Conservation (phyloP, 1,140 invertebrate species). For the Thaumetopoea pityocampa region DNA sequence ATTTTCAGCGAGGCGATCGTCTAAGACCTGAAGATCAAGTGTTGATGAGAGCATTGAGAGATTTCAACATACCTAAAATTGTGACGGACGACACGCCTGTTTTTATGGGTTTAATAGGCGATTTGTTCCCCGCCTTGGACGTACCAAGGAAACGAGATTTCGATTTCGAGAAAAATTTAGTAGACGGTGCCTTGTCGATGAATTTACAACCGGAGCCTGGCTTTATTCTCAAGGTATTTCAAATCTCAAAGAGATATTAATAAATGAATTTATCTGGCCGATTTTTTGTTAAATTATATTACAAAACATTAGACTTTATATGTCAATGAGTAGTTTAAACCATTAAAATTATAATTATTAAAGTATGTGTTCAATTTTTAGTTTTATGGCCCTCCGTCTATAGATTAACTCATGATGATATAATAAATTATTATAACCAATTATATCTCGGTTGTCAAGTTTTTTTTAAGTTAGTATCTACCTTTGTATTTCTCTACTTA, state of each 20-base stretch:
- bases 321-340: too few relatives aligned
- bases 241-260: too few relatives aligned
- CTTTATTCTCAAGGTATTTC: slow-evolving; percentile 89
- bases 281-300: too few relatives aligned
- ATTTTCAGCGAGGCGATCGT: slow-evolving; percentile 78
- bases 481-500: not conserved
- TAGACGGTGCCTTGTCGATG: slow-evolving; percentile 86
- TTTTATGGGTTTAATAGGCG: slow-evolving; percentile 94
- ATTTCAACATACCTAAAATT: slow-evolving; percentile 96
- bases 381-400: too few relatives aligned
- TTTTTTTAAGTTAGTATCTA: too few relatives aligned
- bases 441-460: too few relatives aligned
- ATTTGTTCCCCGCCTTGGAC: slow-evolving; percentile 92
- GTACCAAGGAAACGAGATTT: slow-evolving; percentile 89
- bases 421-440: too few relatives aligned
- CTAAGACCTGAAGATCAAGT: slow-evolving; percentile 86
- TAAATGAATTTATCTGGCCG: too few relatives aligned
- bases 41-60: slow-evolving; percentile 89
- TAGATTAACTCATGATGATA: too few relatives aligned
- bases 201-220: slow-evolving; percentile 94
- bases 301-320: too few relatives aligned
- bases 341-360: too few relatives aligned
- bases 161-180: slow-evolving; percentile 89
- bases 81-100: slow-evolving; percentile 92
- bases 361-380: too few relatives aligned